phyloP scores from a whole-genome alignment of 2,113 vertebrate genomes.

The Electrona antarctica region DNA sequence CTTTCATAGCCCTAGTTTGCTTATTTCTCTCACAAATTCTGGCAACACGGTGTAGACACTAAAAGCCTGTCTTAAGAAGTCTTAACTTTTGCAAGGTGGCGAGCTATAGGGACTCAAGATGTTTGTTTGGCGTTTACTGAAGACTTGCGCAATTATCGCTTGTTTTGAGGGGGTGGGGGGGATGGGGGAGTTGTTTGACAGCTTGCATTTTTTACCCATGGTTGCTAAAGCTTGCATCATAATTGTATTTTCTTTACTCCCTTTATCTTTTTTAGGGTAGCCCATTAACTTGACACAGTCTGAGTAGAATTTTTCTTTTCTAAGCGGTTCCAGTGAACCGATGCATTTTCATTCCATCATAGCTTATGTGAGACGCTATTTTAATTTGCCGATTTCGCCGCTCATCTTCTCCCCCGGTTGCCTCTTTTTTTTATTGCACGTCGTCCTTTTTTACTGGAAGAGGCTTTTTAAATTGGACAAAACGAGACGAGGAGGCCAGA shows the following conservation, averaged over 20 bases:
- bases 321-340: neutral
- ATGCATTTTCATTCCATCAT: slow-evolving; percentile 13
- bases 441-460: neutral
- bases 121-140: too few species aligned
- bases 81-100: neutral
- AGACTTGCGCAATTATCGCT: neutral
- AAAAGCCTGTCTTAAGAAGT: slow-evolving; percentile 1
- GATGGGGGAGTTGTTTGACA: neutral
- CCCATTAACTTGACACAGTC: too few species aligned
- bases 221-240: slow-evolving; percentile 42
- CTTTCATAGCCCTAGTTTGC: neutral
- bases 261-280: too few species aligned
- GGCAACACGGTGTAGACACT: too few species aligned
- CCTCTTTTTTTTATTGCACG: slow-evolving; percentile 19
- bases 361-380: slow-evolving; percentile 1
- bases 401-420: slow-evolving; percentile 7
- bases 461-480: neutral
- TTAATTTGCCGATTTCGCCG: slow-evolving; percentile 12
- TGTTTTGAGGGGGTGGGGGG: neutral
- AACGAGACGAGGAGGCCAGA: neutral
- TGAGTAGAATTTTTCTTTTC: too few species aligned
- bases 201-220: neutral
- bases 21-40: too few species aligned
- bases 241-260: neutral
- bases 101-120: too few species aligned